These are phyloP conservation scores for Grallaria varia DNA, from an alignment of 2,113 vertebrate genomes.

Conservation along the genomic window DNA sequence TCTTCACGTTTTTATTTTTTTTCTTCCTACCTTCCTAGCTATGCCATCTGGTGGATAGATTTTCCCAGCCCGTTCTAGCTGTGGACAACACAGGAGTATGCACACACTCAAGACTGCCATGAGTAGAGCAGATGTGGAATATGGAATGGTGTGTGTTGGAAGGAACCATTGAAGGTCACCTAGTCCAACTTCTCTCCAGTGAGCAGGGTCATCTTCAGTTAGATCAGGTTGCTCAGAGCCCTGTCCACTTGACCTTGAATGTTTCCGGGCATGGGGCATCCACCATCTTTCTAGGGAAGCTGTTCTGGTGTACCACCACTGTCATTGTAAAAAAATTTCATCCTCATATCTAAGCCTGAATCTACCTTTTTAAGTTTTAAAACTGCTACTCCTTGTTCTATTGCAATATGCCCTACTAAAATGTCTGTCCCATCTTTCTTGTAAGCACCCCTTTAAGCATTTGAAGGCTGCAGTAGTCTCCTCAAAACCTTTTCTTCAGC, in stretches of 20 bases:
- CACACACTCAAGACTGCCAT: neutral
- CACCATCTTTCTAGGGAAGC: neutral
- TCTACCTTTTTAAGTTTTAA: neutral
- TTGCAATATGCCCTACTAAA: fast-evolving
- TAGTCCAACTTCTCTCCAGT: neutral
- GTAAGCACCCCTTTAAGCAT: neutral
- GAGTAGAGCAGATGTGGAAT: neutral
- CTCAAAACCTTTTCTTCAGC: neutral
- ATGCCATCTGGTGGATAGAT: constrained; percentile 63
- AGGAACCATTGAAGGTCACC: neutral
- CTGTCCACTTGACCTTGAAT: neutral
- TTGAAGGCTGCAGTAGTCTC: neutral
- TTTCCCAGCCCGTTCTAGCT: neutral
- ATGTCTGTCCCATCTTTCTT: neutral
- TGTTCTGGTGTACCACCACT: neutral
- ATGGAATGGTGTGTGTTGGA: neutral
- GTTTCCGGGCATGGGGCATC: neutral
- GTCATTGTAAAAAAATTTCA: neutral
- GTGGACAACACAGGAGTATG: neutral
- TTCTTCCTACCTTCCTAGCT: neutral
- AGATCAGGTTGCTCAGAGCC: neutral
- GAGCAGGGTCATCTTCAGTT: neutral
- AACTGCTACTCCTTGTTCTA: fast-evolving
- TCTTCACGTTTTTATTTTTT: neutral
- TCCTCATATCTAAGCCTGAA: neutral